Percentiles rank a stretch among this genome's conserved stretches.
phyloP scores from a whole-genome alignment of 1,140 invertebrate species.

The Conus ventricosus region DNA sequence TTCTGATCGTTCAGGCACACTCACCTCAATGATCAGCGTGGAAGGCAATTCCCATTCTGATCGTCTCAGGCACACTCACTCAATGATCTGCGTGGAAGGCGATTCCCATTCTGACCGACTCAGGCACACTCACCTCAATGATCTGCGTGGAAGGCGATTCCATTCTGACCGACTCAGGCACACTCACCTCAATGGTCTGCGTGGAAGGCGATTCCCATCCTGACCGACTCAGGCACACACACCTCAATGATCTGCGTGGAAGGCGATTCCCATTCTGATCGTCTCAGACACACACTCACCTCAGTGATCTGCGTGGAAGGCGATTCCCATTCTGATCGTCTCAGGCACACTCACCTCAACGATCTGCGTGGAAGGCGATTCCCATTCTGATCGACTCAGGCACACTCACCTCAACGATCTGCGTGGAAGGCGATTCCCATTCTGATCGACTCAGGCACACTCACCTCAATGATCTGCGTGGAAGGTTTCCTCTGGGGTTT shows the following conservation, averaged over 20 bases:
- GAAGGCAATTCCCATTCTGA: neutral
- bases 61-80: neutral
- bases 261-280: neutral
- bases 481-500: neutral
- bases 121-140: constrained; percentile 10
- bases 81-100: constrained; percentile 19
- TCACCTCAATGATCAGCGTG: constrained; percentile 26
- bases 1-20: neutral
- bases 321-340: too few species aligned
- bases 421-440: neutral
- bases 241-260: constrained; percentile 26
- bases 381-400: too few species aligned
- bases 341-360: neutral
- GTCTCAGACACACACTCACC: neutral
- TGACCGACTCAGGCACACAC: neutral
- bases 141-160: constrained; percentile 2
- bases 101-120: too few species aligned
- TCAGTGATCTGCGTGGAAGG: constrained; percentile 21
- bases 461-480: constrained; percentile 28
- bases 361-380: constrained; percentile 15
- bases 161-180: neutral
- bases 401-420: constrained; percentile 22
- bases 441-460: neutral
- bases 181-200: constrained; percentile 17
- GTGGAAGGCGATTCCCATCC: neutral